These are phyloP conservation scores for Gymnocheta viridis DNA, from an alignment of 2,888 invertebrate species.

Conservation along the genomic window DNA sequence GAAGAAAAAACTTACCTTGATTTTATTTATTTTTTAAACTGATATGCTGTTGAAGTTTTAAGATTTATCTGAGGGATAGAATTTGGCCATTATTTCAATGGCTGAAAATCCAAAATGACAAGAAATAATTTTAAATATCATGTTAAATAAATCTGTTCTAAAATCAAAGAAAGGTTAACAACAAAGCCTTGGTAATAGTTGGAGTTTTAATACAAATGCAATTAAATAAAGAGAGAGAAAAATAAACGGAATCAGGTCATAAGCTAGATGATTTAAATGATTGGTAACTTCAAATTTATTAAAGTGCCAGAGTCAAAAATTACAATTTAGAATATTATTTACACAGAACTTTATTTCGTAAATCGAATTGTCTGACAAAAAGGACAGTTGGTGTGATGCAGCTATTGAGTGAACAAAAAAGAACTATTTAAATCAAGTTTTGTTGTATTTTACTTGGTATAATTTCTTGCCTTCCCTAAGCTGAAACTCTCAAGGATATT, in stretches of 20 bases:
- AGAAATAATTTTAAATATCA: neutral
- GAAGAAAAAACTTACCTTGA: slow-evolving; percentile 27
- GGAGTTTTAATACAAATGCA: neutral
- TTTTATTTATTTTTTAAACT: too few relatives aligned
- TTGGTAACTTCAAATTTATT: neutral
- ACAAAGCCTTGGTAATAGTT: neutral
- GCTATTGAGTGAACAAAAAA: too few relatives aligned
- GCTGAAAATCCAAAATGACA: neutral
- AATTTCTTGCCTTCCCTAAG: too few relatives aligned
- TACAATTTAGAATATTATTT: neutral
- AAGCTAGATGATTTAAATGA: neutral
- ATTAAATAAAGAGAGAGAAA: neutral
- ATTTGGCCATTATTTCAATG: slow-evolving; percentile 10
- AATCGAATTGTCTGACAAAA: neutral
- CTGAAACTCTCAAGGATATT: neutral
- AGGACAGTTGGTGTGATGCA: too few relatives aligned
- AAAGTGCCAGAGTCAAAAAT: neutral
- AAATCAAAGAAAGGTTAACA: slow-evolving; percentile 11
- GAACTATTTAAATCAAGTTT: too few relatives aligned
- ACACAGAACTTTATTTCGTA: neutral
- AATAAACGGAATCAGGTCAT: neutral
- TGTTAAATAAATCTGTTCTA: neutral
- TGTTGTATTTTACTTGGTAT: too few relatives aligned
- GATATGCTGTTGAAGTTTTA: slow-evolving; percentile 38
- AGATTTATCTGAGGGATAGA: slow-evolving; percentile 4